A percentile compares a stretch with the other conserved stretches of the same genome.
Conservation (phyloP, 2,797 vertebrate species). For the Neosalanx taihuensis region DNA sequence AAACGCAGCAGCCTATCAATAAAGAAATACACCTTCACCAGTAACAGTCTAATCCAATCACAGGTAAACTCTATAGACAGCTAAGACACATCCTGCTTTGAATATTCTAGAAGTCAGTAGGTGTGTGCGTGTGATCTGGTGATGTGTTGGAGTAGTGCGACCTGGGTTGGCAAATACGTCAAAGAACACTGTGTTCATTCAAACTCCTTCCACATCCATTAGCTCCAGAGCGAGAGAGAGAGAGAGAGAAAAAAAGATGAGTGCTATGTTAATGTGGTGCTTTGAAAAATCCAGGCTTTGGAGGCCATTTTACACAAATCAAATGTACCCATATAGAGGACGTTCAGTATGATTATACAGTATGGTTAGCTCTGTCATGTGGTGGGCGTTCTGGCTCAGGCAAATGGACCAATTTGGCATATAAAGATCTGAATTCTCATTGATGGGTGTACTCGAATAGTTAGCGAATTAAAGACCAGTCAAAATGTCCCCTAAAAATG, state of each 20-base stretch:
- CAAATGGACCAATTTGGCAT: too few relatives aligned
- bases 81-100: too few relatives aligned
- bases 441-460: neutral
- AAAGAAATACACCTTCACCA: neutral
- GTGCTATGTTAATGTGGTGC: neutral
- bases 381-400: neutral
- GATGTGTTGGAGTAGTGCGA: neutral
- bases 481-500: neutral
- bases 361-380: neutral
- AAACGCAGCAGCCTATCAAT: neutral
- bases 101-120: neutral
- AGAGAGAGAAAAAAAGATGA: neutral
- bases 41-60: too few relatives aligned
- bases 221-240: neutral
- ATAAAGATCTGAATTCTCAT: neutral
- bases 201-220: neutral
- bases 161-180: neutral
- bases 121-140: neutral
- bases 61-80: too few relatives aligned
- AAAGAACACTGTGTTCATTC: neutral
- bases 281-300: neutral
- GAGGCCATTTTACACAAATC: neutral
- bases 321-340: neutral
- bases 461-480: neutral
- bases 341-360: too few relatives aligned